Conservation (phyloP, 2,797 vertebrate genomes). For the Sebastes hopkinsi region DNA sequence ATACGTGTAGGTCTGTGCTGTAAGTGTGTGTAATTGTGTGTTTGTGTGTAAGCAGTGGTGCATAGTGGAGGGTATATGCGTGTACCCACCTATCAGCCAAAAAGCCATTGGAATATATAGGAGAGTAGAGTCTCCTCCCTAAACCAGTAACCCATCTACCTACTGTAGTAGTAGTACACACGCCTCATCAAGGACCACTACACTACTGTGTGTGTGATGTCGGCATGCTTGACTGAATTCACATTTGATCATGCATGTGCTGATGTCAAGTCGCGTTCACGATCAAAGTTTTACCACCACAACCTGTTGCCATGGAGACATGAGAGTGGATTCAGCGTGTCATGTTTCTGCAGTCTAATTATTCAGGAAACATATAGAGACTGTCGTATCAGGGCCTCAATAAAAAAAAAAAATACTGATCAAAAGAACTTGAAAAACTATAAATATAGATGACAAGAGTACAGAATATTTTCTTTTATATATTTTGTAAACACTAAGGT, state of each 20-base stretch:
- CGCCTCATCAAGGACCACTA: too few relatives aligned
- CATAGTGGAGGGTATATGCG: too few relatives aligned
- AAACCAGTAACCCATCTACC: too few relatives aligned
- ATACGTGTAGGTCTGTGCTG: not conserved
- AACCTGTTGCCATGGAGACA: slow-evolving; percentile 51
- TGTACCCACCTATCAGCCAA: too few relatives aligned
- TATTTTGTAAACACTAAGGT: not conserved
- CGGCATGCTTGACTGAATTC: not conserved
- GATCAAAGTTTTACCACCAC: slow-evolving; percentile 39
- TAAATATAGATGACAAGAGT: not conserved
- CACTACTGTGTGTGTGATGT: not conserved
- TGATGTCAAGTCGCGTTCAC: not conserved
- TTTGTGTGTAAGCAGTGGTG: not conserved
- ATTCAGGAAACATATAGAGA: slow-evolving; percentile 1
- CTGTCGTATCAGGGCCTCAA: not conserved
- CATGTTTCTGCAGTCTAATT: slow-evolving; percentile 20
- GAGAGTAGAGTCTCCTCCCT: too few relatives aligned
- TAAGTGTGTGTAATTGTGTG: not conserved
- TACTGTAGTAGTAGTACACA: too few relatives aligned
- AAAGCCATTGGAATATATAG: too few relatives aligned
- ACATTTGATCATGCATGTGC: slow-evolving; percentile 3
- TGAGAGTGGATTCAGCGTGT: slow-evolving; percentile 17
- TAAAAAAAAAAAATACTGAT: not conserved
- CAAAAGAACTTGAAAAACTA: not conserved
- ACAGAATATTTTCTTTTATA: not conserved